Evolutionary conservation across 2,888 invertebrate genomes (phyloP).

Genomic region (Blomia tropicalis): DNA sequence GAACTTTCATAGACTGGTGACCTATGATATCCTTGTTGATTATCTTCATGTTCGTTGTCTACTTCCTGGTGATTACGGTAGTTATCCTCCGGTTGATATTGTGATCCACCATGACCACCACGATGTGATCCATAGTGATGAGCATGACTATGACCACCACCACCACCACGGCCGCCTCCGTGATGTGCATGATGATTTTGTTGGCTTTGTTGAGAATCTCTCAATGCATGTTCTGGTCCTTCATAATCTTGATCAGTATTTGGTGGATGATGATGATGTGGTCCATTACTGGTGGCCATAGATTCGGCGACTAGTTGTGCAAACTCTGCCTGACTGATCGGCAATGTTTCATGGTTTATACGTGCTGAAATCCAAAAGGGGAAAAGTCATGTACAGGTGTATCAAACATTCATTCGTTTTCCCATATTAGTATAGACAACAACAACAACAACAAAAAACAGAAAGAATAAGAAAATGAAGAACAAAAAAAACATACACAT

Average conservation of each 20-base stretch:
- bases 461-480: too few relatives aligned
- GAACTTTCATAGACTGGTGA: neutral
- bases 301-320: slow-evolving; percentile 24
- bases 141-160: neutral
- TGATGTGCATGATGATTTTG: neutral
- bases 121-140: neutral
- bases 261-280: slow-evolving; percentile 9
- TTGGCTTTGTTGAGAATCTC: neutral
- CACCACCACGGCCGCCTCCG: neutral
- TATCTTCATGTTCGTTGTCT: neutral
- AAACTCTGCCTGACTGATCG: slow-evolving; percentile 23
- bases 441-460: too few relatives aligned
- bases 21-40: neutral
- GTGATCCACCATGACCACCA: neutral
- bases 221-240: neutral
- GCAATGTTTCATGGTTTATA: slow-evolving; percentile 19
- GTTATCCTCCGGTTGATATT: slow-evolving; percentile 16
- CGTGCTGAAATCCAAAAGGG: too few relatives aligned
- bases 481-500: neutral
- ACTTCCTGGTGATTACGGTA: neutral
- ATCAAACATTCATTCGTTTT: neutral
- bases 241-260: slow-evolving; percentile 6
- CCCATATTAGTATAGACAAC: too few relatives aligned
- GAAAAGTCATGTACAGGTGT: neutral
- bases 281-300: slow-evolving; percentile 7